Percentiles rank a stretch among this genome's conserved stretches.
These are phyloP conservation scores for Chrysolophus pictus DNA, from an alignment of 2,797 vertebrate species.

Conservation along the genomic window DNA sequence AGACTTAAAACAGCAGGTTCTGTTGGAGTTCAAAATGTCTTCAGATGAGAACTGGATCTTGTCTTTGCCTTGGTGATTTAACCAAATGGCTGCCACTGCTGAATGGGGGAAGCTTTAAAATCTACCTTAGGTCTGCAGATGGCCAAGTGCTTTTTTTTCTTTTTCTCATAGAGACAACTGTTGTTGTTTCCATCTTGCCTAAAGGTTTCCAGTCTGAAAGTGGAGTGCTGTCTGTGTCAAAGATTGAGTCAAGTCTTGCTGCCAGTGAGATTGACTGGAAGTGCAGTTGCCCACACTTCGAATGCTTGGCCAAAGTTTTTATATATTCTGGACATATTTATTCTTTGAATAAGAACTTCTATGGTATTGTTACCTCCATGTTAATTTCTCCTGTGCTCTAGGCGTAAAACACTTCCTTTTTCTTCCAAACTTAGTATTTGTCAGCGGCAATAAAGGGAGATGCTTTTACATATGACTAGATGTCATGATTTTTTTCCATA, in stretches of 20 bases:
- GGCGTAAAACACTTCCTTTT: not conserved
- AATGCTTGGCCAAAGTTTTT: not conserved
- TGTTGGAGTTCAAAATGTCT: not conserved
- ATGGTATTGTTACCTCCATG: not conserved
- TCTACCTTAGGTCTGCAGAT: not conserved
- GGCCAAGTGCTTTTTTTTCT: not conserved
- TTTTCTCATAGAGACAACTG: accelerated
- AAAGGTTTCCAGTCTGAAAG: not conserved
- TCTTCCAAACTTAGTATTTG: not conserved
- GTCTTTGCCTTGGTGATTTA: not conserved
- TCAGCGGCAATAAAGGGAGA: not conserved
- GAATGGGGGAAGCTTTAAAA: not conserved
- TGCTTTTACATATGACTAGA: not conserved
- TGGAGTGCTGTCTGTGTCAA: not conserved
- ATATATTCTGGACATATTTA: not conserved
- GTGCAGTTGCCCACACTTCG: not conserved
- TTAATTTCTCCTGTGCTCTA: not conserved
- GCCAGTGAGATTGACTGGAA: not conserved
- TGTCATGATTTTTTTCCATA: not conserved
- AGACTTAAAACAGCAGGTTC: not conserved
- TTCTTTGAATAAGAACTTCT: not conserved
- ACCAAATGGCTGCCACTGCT: not conserved
- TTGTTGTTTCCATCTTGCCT: not conserved
- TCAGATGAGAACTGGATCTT: not conserved
- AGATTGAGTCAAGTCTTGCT: not conserved